These are phyloP conservation scores for Halictus ligatus DNA, from an alignment of 2,888 invertebrate genomes.

Conservation along the genomic window DNA sequence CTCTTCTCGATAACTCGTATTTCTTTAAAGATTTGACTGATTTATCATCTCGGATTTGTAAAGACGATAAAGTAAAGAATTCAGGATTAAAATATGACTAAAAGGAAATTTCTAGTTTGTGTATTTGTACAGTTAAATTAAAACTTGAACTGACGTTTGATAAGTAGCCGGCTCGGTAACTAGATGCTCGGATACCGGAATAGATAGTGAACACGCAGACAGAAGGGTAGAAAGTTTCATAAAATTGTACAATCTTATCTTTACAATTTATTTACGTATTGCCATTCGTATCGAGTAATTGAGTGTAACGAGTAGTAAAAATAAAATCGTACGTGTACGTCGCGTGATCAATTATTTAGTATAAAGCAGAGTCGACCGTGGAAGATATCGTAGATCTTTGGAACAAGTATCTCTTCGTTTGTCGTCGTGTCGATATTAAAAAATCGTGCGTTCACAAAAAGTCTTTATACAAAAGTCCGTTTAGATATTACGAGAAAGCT, in stretches of 20 bases:
- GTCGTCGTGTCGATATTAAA: constrained; percentile 1
- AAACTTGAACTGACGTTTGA: neutral
- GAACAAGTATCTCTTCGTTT: neutral
- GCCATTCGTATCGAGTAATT: constrained; percentile 49
- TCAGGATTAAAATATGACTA: neutral
- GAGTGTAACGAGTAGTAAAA: constrained; percentile 50
- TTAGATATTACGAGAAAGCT: constrained; percentile 22
- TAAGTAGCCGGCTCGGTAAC: neutral
- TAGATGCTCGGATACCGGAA: neutral
- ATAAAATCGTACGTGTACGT: constrained; percentile 53
- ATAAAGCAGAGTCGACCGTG: constrained; percentile 43
- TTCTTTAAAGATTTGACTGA: too few species aligned
- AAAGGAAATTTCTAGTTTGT: too few species aligned
- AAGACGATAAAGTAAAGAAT: neutral
- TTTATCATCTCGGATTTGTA: too few species aligned
- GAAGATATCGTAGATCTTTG: neutral
- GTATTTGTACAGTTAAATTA: too few species aligned
- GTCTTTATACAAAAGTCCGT: constrained; percentile 22
- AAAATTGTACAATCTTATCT: constrained; percentile 59
- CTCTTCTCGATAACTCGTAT: too few species aligned
- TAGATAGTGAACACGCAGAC: constrained; percentile 40
- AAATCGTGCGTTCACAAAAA: constrained; percentile 2
- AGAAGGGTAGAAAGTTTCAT: constrained; percentile 42
- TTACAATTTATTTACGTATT: constrained; percentile 66
- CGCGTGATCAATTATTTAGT: constrained; percentile 51